Conservation (phyloP, 1,140 invertebrate species). For the Neelides sp. region DNA sequence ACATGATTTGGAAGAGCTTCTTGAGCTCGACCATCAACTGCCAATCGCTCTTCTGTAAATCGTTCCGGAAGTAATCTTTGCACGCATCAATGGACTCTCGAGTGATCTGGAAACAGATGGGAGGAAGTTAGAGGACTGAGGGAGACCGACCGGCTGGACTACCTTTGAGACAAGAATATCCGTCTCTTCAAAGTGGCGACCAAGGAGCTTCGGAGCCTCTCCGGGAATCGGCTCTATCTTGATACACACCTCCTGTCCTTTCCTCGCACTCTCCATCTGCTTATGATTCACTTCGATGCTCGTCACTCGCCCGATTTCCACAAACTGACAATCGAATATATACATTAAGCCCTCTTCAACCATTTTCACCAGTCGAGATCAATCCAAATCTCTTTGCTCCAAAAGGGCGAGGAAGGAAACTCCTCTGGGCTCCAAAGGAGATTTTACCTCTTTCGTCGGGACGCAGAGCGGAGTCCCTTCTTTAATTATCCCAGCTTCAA, state of each 20-base stretch:
- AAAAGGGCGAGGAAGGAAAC: constrained; percentile 13
- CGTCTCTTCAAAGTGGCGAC: constrained; percentile 92
- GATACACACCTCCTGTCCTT: constrained; percentile 95
- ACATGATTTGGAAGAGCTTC: constrained; percentile 93
- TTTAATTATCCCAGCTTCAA: constrained; percentile 90
- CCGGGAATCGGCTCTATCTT: constrained; percentile 95
- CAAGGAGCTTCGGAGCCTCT: constrained; percentile 95
- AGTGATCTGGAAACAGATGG: constrained; percentile 67
- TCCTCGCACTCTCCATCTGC: constrained; percentile 71
- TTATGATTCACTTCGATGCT: constrained; percentile 80
- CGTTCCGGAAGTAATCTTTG: constrained; percentile 97
- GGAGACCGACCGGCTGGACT: constrained; percentile 33
- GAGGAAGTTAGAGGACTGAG: neutral
- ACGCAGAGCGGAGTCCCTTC: constrained; percentile 95
- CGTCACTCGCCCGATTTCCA: constrained; percentile 86
- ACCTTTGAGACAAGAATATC: constrained; percentile 94
- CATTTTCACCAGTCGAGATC: neutral
- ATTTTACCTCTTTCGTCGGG: constrained; percentile 59
- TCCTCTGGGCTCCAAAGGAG: neutral
- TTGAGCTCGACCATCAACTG: constrained; percentile 95
- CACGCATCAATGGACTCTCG: constrained; percentile 96
- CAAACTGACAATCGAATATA: constrained; percentile 53
- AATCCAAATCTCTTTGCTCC: constrained; percentile 6
- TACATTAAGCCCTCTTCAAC: neutral
- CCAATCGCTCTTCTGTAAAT: constrained; percentile 93